Percentiles rank a stretch among this genome's conserved stretches.
Evolutionary conservation across 2,113 vertebrate species (phyloP).

Genomic region (Parotia lawesii): DNA sequence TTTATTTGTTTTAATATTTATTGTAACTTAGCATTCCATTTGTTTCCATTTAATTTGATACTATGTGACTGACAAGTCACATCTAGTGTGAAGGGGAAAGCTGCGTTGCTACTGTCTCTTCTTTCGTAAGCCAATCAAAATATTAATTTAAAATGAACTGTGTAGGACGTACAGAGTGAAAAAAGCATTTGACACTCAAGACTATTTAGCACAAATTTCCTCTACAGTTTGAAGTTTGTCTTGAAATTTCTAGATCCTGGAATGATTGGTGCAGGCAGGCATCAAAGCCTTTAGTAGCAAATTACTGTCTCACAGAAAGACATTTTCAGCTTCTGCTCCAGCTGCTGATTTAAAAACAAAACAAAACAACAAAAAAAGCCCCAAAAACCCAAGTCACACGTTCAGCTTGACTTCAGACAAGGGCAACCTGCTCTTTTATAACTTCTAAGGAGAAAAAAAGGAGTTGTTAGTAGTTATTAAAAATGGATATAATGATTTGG

Average conservation of each 20-base stretch:
- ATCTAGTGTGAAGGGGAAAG: constrained; percentile 4
- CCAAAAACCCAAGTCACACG: constrained; percentile 72
- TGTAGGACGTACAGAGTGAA: neutral
- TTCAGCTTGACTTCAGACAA: constrained; percentile 82
- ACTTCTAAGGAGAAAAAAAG: constrained; percentile 74
- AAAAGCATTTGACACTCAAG: constrained; percentile 26
- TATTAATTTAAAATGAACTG: constrained; percentile 21
- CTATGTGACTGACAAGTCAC: constrained; percentile 1
- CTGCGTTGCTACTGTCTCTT: constrained; percentile 10
- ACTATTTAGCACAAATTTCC: constrained; percentile 26
- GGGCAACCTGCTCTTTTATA: constrained; percentile 81
- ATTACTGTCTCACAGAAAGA: constrained; percentile 85
- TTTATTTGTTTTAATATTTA: neutral
- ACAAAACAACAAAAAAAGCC: neutral
- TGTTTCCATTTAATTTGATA: neutral
- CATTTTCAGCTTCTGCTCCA: constrained; percentile 83
- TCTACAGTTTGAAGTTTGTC: constrained; percentile 34
- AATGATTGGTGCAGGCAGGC: constrained; percentile 80
- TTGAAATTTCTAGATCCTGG: constrained; percentile 71
- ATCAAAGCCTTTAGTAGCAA: constrained; percentile 80
- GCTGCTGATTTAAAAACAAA: constrained; percentile 73
- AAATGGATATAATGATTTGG: constrained; percentile 74
- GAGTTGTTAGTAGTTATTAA: constrained; percentile 82
- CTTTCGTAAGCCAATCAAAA: constrained; percentile 49
- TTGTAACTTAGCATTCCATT: neutral